These are phyloP conservation scores for Mamestra brassicae DNA, from an alignment of 2,888 invertebrate genomes.

Conservation along the genomic window DNA sequence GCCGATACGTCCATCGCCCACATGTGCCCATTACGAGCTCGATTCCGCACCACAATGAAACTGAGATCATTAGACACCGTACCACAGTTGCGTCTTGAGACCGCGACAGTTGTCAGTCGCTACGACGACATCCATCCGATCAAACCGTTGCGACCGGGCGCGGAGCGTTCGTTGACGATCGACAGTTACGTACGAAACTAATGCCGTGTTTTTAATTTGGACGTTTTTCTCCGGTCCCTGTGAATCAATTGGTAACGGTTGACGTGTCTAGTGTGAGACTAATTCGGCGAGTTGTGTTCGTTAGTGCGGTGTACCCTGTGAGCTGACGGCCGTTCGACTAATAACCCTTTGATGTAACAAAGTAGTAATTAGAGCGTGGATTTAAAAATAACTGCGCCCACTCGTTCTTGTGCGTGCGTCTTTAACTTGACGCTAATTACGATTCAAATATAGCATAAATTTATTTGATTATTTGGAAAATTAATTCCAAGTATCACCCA, in stretches of 20 bases:
- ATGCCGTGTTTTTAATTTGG: conserved; percentile 70
- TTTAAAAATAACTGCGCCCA: conserved; percentile 76
- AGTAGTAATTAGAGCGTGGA: conserved; percentile 78
- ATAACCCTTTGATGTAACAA: conserved; percentile 76
- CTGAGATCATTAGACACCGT: conserved; percentile 85
- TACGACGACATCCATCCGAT: conserved; percentile 84
- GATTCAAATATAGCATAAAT: conserved; percentile 25
- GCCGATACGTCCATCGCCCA: conserved; percentile 79
- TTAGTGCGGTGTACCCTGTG: conserved; percentile 75
- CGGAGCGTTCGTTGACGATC: conserved; percentile 71
- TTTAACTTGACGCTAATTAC: conserved; percentile 66
- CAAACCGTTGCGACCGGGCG: conserved; percentile 80
- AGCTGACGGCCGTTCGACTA: conserved; percentile 73
- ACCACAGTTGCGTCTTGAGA: conserved; percentile 78
- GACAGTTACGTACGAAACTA: conserved; percentile 68
- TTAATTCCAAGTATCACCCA: not conserved
- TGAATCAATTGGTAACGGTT: conserved; percentile 79
- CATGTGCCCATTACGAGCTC: conserved; percentile 82
- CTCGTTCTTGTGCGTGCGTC: conserved; percentile 65
- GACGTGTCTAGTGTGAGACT: conserved; percentile 77
- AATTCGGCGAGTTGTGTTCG: conserved; percentile 81
- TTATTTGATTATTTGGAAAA: not conserved
- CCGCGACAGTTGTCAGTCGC: conserved; percentile 82
- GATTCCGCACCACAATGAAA: conserved; percentile 84
- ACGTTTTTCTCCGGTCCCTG: conserved; percentile 69